Percentiles rank a stretch among this genome's conserved stretches.
phyloP scores from a whole-genome alignment of 2,797 vertebrate genomes.

The Rousettus madagascariensis region DNA sequence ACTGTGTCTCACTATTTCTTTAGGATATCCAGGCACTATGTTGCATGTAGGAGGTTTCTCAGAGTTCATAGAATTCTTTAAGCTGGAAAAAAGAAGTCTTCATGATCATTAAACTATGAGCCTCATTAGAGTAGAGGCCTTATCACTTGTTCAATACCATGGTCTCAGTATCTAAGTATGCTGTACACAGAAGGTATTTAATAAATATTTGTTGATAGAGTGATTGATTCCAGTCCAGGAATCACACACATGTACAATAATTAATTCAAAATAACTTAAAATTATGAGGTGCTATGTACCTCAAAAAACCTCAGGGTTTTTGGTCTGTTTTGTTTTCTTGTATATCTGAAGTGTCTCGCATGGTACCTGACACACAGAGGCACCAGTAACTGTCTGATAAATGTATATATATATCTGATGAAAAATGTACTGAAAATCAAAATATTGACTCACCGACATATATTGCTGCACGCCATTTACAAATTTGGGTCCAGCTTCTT shows the following conservation, averaged over 20 bases:
- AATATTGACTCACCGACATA: slow-evolving; percentile 87
- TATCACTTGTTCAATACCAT: background rate
- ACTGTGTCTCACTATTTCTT: background rate
- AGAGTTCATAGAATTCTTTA: background rate
- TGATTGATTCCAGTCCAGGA: background rate
- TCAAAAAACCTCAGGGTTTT: background rate
- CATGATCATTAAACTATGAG: background rate
- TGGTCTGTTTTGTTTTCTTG: background rate
- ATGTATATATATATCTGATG: background rate
- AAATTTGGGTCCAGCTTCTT: slow-evolving; percentile 87
- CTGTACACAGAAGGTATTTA: background rate
- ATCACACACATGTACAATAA: background rate
- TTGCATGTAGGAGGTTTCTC: background rate
- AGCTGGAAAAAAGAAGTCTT: background rate
- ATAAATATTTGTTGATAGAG: background rate
- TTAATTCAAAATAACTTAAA: background rate
- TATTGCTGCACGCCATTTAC: slow-evolving; percentile 89
- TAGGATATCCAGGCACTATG: background rate
- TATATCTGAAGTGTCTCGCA: background rate
- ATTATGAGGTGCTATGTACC: background rate
- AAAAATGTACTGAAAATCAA: background rate
- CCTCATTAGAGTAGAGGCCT: background rate
- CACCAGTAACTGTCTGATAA: background rate
- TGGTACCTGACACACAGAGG: background rate
- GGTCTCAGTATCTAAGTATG: background rate